Percentiles rank a stretch among this genome's conserved stretches.
These are phyloP conservation scores for Drosophila nannoptera DNA, from an alignment of 1,140 invertebrate species.

Conservation along the genomic window DNA sequence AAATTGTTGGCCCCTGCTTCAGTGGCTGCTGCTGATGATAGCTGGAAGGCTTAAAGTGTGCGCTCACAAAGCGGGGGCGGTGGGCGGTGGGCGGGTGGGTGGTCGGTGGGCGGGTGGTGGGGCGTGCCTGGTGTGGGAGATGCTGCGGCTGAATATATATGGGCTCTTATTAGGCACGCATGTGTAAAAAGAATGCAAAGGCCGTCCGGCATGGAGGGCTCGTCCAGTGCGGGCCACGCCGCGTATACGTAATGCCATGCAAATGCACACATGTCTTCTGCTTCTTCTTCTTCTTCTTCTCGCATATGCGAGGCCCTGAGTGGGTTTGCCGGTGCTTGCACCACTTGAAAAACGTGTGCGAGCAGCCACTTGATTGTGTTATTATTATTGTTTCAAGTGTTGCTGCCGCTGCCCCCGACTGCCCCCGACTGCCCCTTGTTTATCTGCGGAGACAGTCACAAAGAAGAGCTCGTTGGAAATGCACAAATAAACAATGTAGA, in stretches of 20 bases:
- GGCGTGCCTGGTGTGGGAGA: constrained; percentile 15
- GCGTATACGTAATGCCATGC: constrained; percentile 69
- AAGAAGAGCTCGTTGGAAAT: constrained; percentile 17
- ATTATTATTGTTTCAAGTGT: constrained; percentile 78
- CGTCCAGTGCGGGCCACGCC: constrained; percentile 27
- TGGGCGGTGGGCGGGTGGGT: constrained; percentile 26
- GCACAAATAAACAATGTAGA: neutral
- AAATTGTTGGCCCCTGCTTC: constrained; percentile 42
- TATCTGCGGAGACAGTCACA: constrained; percentile 64
- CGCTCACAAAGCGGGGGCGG: constrained; percentile 31
- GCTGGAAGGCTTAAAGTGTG: constrained; percentile 68
- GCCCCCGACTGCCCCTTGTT: constrained; percentile 48
- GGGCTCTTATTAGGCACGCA: constrained; percentile 48
- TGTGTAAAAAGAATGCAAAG: constrained; percentile 64
- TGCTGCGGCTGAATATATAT: constrained; percentile 10
- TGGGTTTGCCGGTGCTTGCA: constrained; percentile 26
- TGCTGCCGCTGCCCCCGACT: constrained; percentile 35
- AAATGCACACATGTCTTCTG: constrained; percentile 55
- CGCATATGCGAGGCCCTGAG: neutral
- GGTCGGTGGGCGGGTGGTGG: constrained; percentile 1
- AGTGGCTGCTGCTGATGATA: constrained; percentile 39
- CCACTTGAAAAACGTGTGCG: constrained; percentile 63
- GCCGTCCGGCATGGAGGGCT: constrained; percentile 11
- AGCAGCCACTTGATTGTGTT: constrained; percentile 76
- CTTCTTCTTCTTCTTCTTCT: constrained; percentile 40